phyloP scores from a whole-genome alignment of 2,113 vertebrate species.

The Aegotheles bennettii region DNA sequence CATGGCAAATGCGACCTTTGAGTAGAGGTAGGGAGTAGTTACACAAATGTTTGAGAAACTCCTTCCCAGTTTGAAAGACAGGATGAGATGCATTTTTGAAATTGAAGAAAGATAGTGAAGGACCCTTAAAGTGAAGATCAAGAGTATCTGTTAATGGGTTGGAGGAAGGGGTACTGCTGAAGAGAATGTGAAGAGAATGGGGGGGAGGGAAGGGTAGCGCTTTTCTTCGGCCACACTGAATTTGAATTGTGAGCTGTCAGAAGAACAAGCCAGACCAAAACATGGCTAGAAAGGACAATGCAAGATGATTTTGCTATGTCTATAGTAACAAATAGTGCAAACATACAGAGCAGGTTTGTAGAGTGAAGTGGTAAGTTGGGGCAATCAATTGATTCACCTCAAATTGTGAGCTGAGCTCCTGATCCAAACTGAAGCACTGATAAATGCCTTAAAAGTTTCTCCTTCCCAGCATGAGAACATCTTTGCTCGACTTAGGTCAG shows the following conservation, averaged over 20 bases:
- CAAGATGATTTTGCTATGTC: background rate
- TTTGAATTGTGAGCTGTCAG: background rate
- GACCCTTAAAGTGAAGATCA: background rate
- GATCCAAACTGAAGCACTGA: background rate
- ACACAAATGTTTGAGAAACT: background rate
- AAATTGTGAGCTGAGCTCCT: background rate
- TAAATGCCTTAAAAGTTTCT: background rate
- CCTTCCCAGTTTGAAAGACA: background rate
- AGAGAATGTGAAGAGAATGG: background rate
- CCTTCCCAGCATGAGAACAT: background rate
- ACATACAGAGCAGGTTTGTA: background rate
- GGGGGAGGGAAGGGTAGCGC: background rate
- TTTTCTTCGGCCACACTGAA: background rate
- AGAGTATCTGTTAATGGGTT: background rate
- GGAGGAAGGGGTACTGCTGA: background rate
- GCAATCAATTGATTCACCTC: background rate
- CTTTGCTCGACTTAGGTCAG: background rate
- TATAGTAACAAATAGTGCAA: background rate
- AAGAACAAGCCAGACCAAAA: background rate
- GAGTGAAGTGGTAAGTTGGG: background rate
- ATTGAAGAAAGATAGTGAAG: background rate
- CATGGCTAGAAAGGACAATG: background rate
- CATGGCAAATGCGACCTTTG: background rate
- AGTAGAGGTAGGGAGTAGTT: background rate
- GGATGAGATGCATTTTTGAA: background rate